Percentiles rank a stretch among this genome's conserved stretches.
phyloP scores from a whole-genome alignment of 2,113 vertebrate species.

The Calypte anna region DNA sequence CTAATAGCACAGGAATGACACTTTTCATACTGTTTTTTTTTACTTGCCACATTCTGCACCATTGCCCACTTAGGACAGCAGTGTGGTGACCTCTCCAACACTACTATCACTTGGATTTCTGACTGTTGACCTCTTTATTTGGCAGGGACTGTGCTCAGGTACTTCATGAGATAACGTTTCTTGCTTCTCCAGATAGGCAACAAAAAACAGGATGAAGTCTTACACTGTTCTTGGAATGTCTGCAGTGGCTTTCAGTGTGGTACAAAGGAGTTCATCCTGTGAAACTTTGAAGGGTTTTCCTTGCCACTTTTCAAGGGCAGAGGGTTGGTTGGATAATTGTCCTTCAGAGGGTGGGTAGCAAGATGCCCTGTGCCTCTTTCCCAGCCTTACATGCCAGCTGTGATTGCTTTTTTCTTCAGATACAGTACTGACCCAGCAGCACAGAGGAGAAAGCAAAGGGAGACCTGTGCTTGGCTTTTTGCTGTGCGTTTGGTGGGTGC shows the following conservation, averaged over 20 bases:
- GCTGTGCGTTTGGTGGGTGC: neutral
- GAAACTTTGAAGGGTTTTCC: neutral
- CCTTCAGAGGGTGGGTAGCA: neutral
- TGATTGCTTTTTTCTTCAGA: neutral
- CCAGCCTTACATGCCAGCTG: fast-evolving
- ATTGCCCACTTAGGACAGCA: fast-evolving
- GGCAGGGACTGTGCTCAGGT: neutral
- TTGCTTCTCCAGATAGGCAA: neutral
- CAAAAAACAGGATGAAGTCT: neutral
- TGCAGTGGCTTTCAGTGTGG: fast-evolving
- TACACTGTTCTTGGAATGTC: neutral
- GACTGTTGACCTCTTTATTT: neutral
- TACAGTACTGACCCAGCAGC: neutral
- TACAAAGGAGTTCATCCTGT: neutral
- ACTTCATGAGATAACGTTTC: neutral
- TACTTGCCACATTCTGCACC: neutral
- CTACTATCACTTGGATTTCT: neutral
- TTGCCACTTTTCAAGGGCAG: fast-evolving
- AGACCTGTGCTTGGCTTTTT: neutral
- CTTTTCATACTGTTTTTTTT: neutral
- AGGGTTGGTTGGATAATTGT: neutral
- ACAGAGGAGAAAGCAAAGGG: fast-evolving
- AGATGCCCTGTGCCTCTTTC: neutral
- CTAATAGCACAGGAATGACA: neutral
- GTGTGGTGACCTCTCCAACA: fast-evolving